Evolutionary conservation across 2,113 vertebrate genomes (phyloP), one percentile per base, ranked within the genome.

Genomic region (Apus apus): DNA sequence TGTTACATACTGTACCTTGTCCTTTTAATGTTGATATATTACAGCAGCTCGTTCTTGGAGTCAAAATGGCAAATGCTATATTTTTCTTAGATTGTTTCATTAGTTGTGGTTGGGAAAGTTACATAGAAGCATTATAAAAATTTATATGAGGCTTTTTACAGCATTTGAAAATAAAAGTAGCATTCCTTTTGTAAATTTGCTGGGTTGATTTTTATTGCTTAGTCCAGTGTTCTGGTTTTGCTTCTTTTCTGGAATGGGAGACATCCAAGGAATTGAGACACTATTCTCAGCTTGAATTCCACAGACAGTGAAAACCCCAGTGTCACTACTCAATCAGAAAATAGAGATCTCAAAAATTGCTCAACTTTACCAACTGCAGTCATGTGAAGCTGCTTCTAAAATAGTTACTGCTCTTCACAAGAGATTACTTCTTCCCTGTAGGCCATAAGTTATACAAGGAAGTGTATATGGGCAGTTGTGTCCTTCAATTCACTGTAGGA

Each of bases 111-210:
- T 93, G 93, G 95, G 93, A 96, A 96, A 93, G 95, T 95, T 96
- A 96, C 90, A 89, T 85, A 95, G 94, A 96, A 96, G 92, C 96
- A 94, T 96, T 97, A 97, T 95, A 91, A 96, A 95, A 86, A 93
- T 97, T 97, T 97, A 97, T 97, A 97, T 96, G 97, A 96, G 85
- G 97, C 97, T 97, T 97, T 97, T 97, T 97, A 97, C 95, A 90
- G 94, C 95, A 74, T 97, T 97, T 97, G 95, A 97, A 95, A 97
- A 97, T 97, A 97, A 97, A 97, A 94, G 85, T 93, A 96, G 95
- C 92, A 91, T 96, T 97, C 82, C 91, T 97, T 97, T 97, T 97
- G 93, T 96, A 97, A 96, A 94, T 60, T 77, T 71, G 88, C 19
- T 19, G 45, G 46, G 19, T 48, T 38, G 38, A 8, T 0, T 71